These are phyloP conservation scores for Oithona nana DNA, from an alignment of 2,888 invertebrate species.

Conservation along the genomic window DNA sequence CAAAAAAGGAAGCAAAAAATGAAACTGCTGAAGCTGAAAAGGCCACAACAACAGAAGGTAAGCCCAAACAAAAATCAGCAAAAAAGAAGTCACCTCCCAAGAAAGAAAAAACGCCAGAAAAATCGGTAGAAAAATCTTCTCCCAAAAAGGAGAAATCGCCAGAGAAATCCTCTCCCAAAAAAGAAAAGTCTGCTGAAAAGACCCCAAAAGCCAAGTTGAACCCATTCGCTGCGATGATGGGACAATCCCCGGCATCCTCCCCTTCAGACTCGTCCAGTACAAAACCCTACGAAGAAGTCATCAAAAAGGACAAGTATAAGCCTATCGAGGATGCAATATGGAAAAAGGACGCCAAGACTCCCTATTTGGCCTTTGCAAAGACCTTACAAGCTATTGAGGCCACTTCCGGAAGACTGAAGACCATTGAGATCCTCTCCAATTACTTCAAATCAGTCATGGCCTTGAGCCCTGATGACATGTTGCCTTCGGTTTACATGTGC, in stretches of 20 bases:
- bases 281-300: slow-evolving; percentile 16
- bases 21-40: background rate
- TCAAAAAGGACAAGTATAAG: slow-evolving; percentile 43
- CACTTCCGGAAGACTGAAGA: slow-evolving; percentile 63
- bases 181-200: background rate
- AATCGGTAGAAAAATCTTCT: background rate
- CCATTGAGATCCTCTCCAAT: slow-evolving; percentile 74
- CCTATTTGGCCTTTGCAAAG: slow-evolving; percentile 73
- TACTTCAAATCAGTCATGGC: slow-evolving; percentile 76
- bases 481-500: slow-evolving; percentile 77
- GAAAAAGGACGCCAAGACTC: slow-evolving; percentile 55
- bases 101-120: background rate
- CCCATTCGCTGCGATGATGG: background rate
- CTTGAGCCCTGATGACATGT: slow-evolving; percentile 67
- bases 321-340: slow-evolving; percentile 66
- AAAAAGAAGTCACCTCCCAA: background rate
- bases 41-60: background rate
- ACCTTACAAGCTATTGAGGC: slow-evolving; percentile 79
- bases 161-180: background rate
- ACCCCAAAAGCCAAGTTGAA: background rate
- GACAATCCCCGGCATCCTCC: background rate
- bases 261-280: background rate
- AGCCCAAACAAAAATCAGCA: background rate
- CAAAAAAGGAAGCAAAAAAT: slow-evolving; percentile 9
- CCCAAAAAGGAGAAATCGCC: background rate